phyloP scores from a whole-genome alignment of 1,140 invertebrate genomes.

The Leptonema lineaticorne region DNA sequence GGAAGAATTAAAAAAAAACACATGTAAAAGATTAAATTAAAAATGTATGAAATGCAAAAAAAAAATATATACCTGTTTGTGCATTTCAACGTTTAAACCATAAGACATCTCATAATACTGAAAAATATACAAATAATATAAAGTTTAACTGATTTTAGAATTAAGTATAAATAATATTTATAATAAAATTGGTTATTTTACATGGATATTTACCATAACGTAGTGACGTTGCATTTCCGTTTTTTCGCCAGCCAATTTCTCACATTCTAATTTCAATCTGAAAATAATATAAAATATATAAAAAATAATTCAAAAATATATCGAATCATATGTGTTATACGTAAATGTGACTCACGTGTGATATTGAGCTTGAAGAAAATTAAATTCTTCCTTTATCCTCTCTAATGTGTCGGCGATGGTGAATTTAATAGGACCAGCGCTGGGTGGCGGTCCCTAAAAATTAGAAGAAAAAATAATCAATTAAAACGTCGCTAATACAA shows the following conservation, averaged over 20 bases:
- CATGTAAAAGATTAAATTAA: neutral
- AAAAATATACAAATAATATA: conserved; percentile 56
- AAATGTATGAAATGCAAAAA: conserved; percentile 22
- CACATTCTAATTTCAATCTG: conserved; percentile 88
- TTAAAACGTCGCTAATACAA: neutral
- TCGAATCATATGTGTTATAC: no score
- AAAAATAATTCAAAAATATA: no score
- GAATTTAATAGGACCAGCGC: conserved; percentile 90
- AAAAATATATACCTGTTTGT: conserved; percentile 84
- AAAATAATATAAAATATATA: conserved; percentile 39
- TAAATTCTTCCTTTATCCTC: conserved; percentile 98
- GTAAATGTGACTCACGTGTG: conserved; percentile 81
- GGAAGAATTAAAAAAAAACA: conserved; percentile 58
- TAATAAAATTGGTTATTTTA: neutral
- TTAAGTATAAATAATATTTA: neutral
- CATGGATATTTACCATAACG: conserved; percentile 85
- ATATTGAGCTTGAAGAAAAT: conserved; percentile 97
- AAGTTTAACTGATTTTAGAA: neutral
- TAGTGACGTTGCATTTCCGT: conserved; percentile 98
- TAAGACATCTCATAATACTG: conserved; percentile 99
- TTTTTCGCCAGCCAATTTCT: conserved; percentile 97
- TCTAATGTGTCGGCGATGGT: conserved; percentile 95
- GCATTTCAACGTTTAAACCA: conserved; percentile 99
- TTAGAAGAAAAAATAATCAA: conserved; percentile 5
- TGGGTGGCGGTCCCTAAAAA: conserved; percentile 81